Base-by-base conservation (phyloP, 2,888 invertebrate species). In the Pseudococcus longispinus region DNA sequence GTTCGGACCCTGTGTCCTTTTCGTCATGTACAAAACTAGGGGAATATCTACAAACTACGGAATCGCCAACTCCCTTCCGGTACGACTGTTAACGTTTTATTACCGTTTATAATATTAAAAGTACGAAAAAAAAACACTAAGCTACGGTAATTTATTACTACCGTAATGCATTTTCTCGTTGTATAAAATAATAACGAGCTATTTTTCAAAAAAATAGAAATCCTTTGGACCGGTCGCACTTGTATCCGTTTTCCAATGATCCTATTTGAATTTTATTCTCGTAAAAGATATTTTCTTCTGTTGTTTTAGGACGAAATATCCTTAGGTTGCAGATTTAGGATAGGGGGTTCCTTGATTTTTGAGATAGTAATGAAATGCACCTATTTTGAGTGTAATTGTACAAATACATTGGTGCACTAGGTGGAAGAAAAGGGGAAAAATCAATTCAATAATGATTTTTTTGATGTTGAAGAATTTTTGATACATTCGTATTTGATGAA, bases 71-170 rank as follows among this genome's bases (percentile, higher is more conserved):
- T 80, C 77, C 77, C 77, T 80, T 80, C 77, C 77, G 77, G 42
- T 80, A 80, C 23, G 42, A 80, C 77, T 80, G 77, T 80, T 80
- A 42, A 80, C 77, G 77, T 80, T 80, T 80, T 80, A 80, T 80
- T 80, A 42, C 77, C 77, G 77, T 80, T 80, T 80, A 80, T 80
- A 20, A 80, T 80, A 80, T 80, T 42, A 23, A 80, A 80, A 42
- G 9, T 80, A 80, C 20, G 29, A 42, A 80, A 80, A 74, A n/a
- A 80, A 80, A 80, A 29, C 42, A 29, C 77, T 42, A 42, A 80
- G 42, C 77, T 80, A 29, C 77, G 77, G 77, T 80, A 42, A 80
- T 80, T 80, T 80, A 80, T 80, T 80, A 29, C 77, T 42, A 29
- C 37, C 77, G 77, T 42, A 80, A 80, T 80, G 77, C 77, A 80